phyloP scores from a whole-genome alignment of 2,888 invertebrate genomes.

The Synanthedon tipuliformis region DNA sequence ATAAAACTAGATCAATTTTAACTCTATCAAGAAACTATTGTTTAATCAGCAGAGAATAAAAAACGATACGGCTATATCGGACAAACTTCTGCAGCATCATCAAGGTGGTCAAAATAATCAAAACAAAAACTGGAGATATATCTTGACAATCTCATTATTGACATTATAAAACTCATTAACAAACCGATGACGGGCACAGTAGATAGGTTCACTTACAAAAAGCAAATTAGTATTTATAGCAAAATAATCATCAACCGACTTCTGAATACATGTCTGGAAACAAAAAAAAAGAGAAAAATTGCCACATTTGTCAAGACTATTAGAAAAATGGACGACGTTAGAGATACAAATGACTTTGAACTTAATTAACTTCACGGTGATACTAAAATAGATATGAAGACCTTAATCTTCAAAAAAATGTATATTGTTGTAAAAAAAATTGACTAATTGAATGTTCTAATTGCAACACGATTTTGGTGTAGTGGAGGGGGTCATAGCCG shows the following conservation, averaged over 20 bases:
- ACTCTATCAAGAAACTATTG: not conserved
- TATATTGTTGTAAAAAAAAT: slow-evolving; percentile 42
- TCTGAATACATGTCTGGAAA: not conserved
- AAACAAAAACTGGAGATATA: slow-evolving; percentile 16
- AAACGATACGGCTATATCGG: slow-evolving; percentile 4
- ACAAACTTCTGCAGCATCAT: slow-evolving; percentile 8
- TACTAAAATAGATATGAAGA: slow-evolving; percentile 37
- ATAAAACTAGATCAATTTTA: not conserved
- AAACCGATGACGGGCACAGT: slow-evolving; percentile 16
- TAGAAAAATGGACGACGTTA: slow-evolving; percentile 24
- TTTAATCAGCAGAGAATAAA: slow-evolving; percentile 1
- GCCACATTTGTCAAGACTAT: slow-evolving; percentile 16
- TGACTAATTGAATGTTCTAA: slow-evolving; percentile 51
- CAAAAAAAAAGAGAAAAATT: slow-evolving; percentile 17
- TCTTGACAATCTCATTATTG: slow-evolving; percentile 35
- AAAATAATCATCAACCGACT: slow-evolving; percentile 12
- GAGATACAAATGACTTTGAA: slow-evolving; percentile 40
- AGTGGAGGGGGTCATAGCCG: too few relatives aligned
- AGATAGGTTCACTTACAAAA: slow-evolving; percentile 10
- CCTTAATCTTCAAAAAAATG: slow-evolving; percentile 18
- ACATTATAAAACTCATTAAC: slow-evolving; percentile 28
- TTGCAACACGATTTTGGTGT: slow-evolving; percentile 22
- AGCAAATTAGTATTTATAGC: slow-evolving; percentile 9
- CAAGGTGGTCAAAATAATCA: slow-evolving; percentile 20
- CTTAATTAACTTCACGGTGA: slow-evolving; percentile 34